Evolutionary conservation across 2,888 invertebrate genomes (phyloP), one percentile per base, ranked within the genome.

Genomic region (Rhagium mordax): DNA sequence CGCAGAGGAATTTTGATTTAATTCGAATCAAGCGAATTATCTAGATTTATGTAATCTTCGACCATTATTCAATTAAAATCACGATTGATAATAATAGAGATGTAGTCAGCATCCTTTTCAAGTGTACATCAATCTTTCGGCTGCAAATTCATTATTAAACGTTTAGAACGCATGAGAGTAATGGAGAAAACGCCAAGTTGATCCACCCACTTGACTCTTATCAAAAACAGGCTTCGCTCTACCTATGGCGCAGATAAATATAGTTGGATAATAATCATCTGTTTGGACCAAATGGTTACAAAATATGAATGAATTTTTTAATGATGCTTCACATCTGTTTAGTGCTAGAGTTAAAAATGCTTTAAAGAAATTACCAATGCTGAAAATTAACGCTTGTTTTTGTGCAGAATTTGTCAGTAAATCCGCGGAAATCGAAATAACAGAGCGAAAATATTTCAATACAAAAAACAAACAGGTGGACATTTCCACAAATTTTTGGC

Each of bases 21-120:
- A 55, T 55, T 55, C 18, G 53, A 55, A 3, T 21, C 20, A 20
- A 33, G 53, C 21, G 20, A 55, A 16, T 55, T 55, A 21, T 55
- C 18, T 55, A 21, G 53, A 55, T 55, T 55, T 55, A 21, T 55
- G 53, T 55, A 20, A 60, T 60, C 29, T 8, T 8, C 15, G 0
- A 7, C 29, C 60, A 33, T 60, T 29, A 60, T 60, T 29, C 60
- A 33, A 60, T 60, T 60, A 60, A 16, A 5, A 16, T 8, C 16
- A 60, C 60, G 16, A 29, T 60, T 60, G 60, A 59, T 33, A 57
- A 60, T 60, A 60, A 33, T 29, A 29, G 60, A 15, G 6, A 15
- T 16, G 29, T n/a, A 60, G 60, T 60, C 41, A 60, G 60, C 41
- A 41, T 60, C 60, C 60, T 60, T 29, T 18, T 60, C 33, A 60